Evolutionary conservation across 2,888 invertebrate genomes (phyloP).

Genomic region (Phragmatobia fuliginosa): DNA sequence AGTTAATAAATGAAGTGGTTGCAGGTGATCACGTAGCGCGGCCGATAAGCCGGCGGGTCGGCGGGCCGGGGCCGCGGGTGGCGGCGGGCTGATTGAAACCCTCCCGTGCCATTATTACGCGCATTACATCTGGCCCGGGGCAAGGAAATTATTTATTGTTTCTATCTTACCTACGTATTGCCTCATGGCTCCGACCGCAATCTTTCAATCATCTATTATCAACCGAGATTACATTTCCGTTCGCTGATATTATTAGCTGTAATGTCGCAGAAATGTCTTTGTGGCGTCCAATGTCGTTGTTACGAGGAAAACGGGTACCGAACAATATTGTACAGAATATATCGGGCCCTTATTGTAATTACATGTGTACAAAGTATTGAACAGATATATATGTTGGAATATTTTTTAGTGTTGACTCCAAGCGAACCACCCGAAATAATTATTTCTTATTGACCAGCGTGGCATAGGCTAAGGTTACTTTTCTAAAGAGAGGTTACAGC

Average conservation of each 20-base stretch:
- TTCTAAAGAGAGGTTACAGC: too few species aligned
- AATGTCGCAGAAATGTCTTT: conserved; percentile 21
- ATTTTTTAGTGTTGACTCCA: background rate
- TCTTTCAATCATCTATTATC: conserved; percentile 52
- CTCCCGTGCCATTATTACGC: conserved; percentile 17
- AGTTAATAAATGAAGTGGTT: background rate
- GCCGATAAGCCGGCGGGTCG: conserved; percentile 4
- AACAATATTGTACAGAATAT: conserved; percentile 1
- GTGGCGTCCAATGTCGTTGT: conserved; percentile 11
- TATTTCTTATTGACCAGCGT: background rate
- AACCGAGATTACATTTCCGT: conserved; percentile 50
- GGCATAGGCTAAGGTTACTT: too few species aligned
- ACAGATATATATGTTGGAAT: background rate
- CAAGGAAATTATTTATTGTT: conserved; percentile 47
- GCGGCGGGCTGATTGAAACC: conserved; percentile 14
- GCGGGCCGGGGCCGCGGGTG: background rate
- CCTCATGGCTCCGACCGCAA: conserved; percentile 22
- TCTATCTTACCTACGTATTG: conserved; percentile 23
- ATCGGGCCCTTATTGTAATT: conserved; percentile 2
- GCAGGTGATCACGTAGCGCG: conserved; percentile 6
- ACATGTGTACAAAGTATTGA: conserved; percentile 5
- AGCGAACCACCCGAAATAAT: background rate
- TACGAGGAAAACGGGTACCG: conserved; percentile 12
- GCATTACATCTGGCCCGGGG: conserved; percentile 18
- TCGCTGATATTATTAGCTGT: conserved; percentile 37